These are phyloP conservation scores for Agonopterix subpropinquella DNA, from an alignment of 2,888 invertebrate genomes.

Conservation along the genomic window DNA sequence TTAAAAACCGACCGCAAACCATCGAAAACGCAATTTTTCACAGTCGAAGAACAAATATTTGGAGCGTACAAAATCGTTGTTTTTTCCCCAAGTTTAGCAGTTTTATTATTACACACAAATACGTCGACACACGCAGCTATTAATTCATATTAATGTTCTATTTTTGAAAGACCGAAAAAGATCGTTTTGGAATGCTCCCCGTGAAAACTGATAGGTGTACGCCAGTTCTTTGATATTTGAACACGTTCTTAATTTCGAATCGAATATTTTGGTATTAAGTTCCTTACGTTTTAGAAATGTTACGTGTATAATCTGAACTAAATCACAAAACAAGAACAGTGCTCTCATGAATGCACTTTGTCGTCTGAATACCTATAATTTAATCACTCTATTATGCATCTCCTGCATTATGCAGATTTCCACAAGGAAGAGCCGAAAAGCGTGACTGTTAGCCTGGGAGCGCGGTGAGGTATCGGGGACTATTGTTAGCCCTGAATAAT, in stretches of 20 bases:
- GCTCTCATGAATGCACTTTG: constrained; percentile 2
- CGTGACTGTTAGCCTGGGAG: constrained; percentile 57
- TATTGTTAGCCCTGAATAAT: constrained; percentile 58
- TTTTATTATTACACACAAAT: constrained; percentile 22
- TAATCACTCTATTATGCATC: constrained; percentile 35
- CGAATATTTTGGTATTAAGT: neutral
- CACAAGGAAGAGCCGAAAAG: constrained; percentile 44
- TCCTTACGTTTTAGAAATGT: neutral
- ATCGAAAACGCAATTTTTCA: constrained; percentile 68
- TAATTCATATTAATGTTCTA: constrained; percentile 63
- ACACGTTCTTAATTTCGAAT: constrained; percentile 17
- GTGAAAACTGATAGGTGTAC: constrained; percentile 23
- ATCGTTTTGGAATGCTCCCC: constrained; percentile 3
- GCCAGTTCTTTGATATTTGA: constrained; percentile 53
- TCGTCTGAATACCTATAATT: constrained; percentile 7
- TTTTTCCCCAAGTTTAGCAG: constrained; percentile 24
- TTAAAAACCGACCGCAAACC: constrained; percentile 64
- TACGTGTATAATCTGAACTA: neutral
- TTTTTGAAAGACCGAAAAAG: constrained; percentile 29
- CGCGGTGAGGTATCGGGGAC: constrained; percentile 32
- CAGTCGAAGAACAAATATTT: constrained; percentile 64
- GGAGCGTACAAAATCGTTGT: constrained; percentile 47
- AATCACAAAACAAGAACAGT: neutral
- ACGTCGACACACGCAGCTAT: constrained; percentile 39
- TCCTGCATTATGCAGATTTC: constrained; percentile 52